Evolutionary conservation across 1,140 invertebrate species (phyloP).

Genomic region (Ganaspis sp.): DNA sequence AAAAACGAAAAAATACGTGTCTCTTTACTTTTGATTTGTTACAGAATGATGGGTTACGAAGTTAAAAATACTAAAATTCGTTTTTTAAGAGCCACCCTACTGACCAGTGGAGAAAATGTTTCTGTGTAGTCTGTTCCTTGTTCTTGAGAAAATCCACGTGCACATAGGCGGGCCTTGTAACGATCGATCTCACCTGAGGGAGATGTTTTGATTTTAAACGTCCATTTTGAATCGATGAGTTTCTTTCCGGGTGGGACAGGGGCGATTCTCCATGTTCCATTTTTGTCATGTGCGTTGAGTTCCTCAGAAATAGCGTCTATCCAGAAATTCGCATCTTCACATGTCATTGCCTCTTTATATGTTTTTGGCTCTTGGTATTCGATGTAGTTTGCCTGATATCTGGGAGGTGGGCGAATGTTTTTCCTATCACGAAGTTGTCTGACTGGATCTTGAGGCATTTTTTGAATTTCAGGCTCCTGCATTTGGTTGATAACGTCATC

Average conservation of each 20-base stretch:
- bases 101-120: constrained; percentile 57
- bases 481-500: neutral
- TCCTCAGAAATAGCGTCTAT: constrained; percentile 49
- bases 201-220: constrained; percentile 61
- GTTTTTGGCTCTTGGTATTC: constrained; percentile 38
- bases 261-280: constrained; percentile 46
- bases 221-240: constrained; percentile 61
- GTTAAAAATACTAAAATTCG: no score
- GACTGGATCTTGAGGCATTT: neutral
- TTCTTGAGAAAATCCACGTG: constrained; percentile 58
- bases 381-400: constrained; percentile 39
- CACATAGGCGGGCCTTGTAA: constrained; percentile 70
- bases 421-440: constrained; percentile 24
- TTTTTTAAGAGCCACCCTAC: constrained; percentile 60
- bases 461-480: neutral
- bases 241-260: constrained; percentile 42
- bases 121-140: constrained; percentile 63
- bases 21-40: no score
- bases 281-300: constrained; percentile 41
- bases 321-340: constrained; percentile 41
- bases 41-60: no score
- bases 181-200: constrained; percentile 48
- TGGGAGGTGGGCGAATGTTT: neutral
- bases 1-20: no score
- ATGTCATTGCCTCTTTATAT: constrained; percentile 43